Evolutionary conservation across 2,113 vertebrate genomes (phyloP), one percentile per base, ranked within the genome.

Genomic region (Macroglossus sobrinus): DNA sequence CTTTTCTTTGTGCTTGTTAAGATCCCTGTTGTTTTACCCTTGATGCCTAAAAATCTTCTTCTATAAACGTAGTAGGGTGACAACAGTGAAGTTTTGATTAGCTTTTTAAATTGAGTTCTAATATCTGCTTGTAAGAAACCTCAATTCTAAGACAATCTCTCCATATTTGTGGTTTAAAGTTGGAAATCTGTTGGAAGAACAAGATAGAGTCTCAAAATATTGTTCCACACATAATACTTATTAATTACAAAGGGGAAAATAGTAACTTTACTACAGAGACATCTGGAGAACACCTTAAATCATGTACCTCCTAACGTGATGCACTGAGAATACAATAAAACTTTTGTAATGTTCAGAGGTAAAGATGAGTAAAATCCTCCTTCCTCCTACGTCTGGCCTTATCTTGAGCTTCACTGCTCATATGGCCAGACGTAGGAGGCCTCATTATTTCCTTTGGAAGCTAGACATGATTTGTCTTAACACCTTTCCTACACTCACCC

Each of bases 21-120:
- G 55, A 13, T 81, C 38, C n/a, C 53, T 45, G 30, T 1, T 76
- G 33, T 95, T 93, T 91, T 21, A 10, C 30, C 40, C 28, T 92
- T 95, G 76, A 64, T 64, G 33, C 86, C 7, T 75, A 79, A 87
- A 69, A 87, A 13, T 86, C 75, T 95, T 95, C 33, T 91, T 13
- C 57, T 87, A 30, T 24, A 71, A 66, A 45, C 15, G 74, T 2
- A 82, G 28, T 22, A 72, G 21, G 26, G 13, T 79, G 63, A 33
- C n/a, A 93, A 96, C 84, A 4, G 11, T 28, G 90, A 84, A 43
- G 35, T 79, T 75, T 22, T 82, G 21, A 47, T 18, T 64, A 15
- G 30, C 13, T 66, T 90, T 87, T 95, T 55, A 6, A 88, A 89
- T 59, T 74, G 59, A 30, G 33, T 91, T 76, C 53, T 80, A 79